Evolutionary conservation across 2,888 invertebrate genomes (phyloP), one percentile per base, ranked within the genome.

Genomic region (Leucoma salicis): DNA sequence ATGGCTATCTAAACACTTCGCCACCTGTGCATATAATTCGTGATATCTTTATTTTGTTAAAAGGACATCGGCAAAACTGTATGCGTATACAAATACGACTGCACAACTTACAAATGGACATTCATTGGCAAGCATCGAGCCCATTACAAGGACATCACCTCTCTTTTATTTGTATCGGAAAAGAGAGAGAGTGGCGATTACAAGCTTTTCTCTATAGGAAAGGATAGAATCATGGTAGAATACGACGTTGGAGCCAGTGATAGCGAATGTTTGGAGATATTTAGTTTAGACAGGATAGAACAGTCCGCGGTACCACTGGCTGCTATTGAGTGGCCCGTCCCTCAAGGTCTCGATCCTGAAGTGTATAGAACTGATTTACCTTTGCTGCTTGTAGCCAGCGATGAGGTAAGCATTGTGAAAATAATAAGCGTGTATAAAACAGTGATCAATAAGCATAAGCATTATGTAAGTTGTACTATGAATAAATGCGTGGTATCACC

Each of bases 121-220:
- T 91, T 91, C 47, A 45, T 91, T 14, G 94, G 92, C 8, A 93
- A 93, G 69, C 90, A 92, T 49, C 81, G 91, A 33, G 85, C 92
- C 0, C 94, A 94, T 68, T 91, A 90, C 57, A 90, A 91, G 46
- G 79, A 88, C 0, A 89, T 94, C 27, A 83, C 78, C 0, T 83
- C 91, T 16, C 68, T 94, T 1, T 73, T 91, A 50, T 94, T 94
- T 63, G 70, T 90, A 3, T 77, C 88, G 0, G 56, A 71, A n/a
- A 76, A 74, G 48, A 76, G 75, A 2, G 52, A 44, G 0, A 57
- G 66, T 14, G 78, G 70, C 0, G 74, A 77, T 2, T 88, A 83
- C 31, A 88, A 90, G 42, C 74, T 94, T 0, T 70, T 92, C 31
- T 92, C 93, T 0, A 65, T 94, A 18, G 92, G 92, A 0, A 74